These are phyloP conservation scores for Bergia puertoricense DNA, from an alignment of 92 coral and sea anemone genomes.

Conservation along the genomic window DNA sequence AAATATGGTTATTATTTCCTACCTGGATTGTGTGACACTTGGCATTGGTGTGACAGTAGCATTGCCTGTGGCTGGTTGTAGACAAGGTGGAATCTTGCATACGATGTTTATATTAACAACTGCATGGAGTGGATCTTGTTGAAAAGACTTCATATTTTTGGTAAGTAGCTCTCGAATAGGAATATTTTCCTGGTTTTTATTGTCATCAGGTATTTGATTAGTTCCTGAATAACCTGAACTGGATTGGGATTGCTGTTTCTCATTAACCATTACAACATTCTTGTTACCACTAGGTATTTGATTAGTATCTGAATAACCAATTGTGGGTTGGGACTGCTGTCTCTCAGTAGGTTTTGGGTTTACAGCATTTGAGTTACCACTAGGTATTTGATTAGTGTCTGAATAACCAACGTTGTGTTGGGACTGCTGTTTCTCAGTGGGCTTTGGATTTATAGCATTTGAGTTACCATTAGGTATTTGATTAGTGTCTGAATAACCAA, in stretches of 20 bases:
- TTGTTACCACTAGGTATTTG: too few relatives aligned
- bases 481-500: too few relatives aligned
- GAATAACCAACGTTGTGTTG: too few relatives aligned
- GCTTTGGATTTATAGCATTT: too few relatives aligned
- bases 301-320: too few relatives aligned
- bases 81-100: constrained; percentile 19
- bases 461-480: too few relatives aligned
- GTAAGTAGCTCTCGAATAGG: neutral
- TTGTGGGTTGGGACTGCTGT: too few relatives aligned
- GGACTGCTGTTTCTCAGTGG: too few relatives aligned
- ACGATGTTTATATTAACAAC: constrained; percentile 31
- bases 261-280: neutral
- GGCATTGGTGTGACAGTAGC: constrained; percentile 18
- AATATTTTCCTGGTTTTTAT: neutral
- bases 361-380: too few relatives aligned
- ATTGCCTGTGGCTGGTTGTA: neutral
- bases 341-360: too few relatives aligned
- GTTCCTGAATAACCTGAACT: neutral
- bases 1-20: neutral
- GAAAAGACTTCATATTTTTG: neutral
- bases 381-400: too few relatives aligned
- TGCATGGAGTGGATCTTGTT: constrained; percentile 16
- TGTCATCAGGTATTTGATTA: neutral
- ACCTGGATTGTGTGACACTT: constrained; percentile 12
- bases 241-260: neutral